Conservation (phyloP, 2,797 vertebrate genomes). For the Cryptoprocta ferox region DNA sequence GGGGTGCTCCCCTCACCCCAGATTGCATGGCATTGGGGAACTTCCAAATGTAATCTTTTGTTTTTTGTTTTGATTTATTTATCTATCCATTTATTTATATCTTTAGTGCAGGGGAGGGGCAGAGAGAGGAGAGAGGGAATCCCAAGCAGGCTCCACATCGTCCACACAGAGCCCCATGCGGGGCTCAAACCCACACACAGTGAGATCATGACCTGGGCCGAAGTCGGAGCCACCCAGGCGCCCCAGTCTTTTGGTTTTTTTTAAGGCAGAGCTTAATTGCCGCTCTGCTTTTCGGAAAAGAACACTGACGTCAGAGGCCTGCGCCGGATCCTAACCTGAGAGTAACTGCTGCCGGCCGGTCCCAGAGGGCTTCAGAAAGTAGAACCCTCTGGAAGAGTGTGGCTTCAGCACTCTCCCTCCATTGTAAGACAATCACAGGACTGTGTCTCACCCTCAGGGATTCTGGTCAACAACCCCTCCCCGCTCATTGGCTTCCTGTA, state of each 20-base stretch:
- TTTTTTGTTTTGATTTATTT: no score
- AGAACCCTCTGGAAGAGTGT: background rate
- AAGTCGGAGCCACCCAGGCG: no score
- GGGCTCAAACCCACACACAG: no score
- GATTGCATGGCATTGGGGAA: background rate
- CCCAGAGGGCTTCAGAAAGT: background rate
- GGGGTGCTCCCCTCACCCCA: background rate
- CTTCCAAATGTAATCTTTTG: background rate
- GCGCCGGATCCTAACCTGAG: background rate
- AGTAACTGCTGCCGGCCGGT: fast-evolving
- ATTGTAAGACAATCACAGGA: background rate
- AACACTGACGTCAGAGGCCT: background rate
- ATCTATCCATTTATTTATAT: no score
- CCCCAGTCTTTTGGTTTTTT: background rate
- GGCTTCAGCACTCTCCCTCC: background rate
- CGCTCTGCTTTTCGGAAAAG: background rate
- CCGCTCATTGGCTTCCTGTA: background rate
- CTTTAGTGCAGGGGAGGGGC: no score
- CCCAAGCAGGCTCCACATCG: no score
- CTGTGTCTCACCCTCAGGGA: background rate
- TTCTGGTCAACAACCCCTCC: background rate
- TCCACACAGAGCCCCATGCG: no score
- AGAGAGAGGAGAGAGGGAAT: no score
- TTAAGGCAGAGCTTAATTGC: background rate
- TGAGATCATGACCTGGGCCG: no score